Evolutionary conservation across 64 coral and sea anemone genomes (phyloP), one percentile per base, ranked within the genome.

Genomic region (Actinia equina): DNA sequence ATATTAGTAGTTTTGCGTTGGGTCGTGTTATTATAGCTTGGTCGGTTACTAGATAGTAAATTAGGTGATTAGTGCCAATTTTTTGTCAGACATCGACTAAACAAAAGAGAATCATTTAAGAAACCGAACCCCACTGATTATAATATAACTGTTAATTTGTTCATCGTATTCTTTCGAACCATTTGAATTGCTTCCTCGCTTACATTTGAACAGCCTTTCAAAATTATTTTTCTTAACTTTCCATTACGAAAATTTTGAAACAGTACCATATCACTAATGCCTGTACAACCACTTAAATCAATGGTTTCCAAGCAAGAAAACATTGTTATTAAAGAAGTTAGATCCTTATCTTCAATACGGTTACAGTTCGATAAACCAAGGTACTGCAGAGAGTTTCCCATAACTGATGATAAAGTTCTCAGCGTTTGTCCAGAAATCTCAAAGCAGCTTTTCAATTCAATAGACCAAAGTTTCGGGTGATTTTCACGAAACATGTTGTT

Each of bases 381-480:
- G 18, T 81, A 81, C 25, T 19, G 52, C 16, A 81, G 20, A 2
- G 78, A 17, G 7, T 20, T 22, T 16, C 43, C 42, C 78, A 81
- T 81, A 17, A 81, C 49, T 15, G 78, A 81, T 19, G 78, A 17
- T 10, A 81, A 22, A 12, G n/a, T 81, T 14, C 27, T 20, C 45
- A 81, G 18, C 0, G 17, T 44, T 7, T 20, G 9, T 20, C 42
- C 42, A 17, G 42, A 20, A 49, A 81, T 81, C 2, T 15, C 78
- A 74, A 74, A 74, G 20, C 43, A 22, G 27, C 45, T 81, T 81
- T 81, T 81, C 9, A 81, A 22, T 17, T 81, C 78, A 81, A 81
- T 44, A 23, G 16, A 49, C 17, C 19, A 17, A 19, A 81, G 78
- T 52, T 81, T 81, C 4, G 43, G 78, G 27, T 81, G 78, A 20